Base-by-base conservation (phyloP, 2,888 invertebrate genomes). In the Cataglyphis rosenhaueri region DNA sequence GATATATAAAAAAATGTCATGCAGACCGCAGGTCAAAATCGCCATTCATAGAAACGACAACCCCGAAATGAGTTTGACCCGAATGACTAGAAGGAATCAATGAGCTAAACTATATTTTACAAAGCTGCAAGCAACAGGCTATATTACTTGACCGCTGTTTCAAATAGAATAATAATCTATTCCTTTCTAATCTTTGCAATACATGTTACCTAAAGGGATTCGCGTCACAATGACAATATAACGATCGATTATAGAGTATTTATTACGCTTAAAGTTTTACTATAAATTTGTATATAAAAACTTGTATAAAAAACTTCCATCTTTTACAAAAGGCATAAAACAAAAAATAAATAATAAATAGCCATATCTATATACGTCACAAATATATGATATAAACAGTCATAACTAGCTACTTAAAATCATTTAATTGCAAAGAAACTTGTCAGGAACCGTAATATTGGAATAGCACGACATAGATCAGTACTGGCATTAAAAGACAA, bases 31-130 rank as follows among this genome's bases (percentile, higher is more conserved):
- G 52, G 88, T 89, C 85, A 73, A 89, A 89, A 88, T 89, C 86
- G 84, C 89, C 89, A 91, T 91, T 91, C 84, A 89, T 88, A 91
- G 86, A 83, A 83, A 81, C 89, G 86, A 85, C 85, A 87, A 84
- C 85, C 82, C 83, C 73, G 82, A 84, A 89, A 88, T 82, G 86
- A 85, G 90, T 81, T 85, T 81, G 61, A 81, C 81, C 75, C 71
- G 64, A 52, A 70, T 86, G 65, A 76, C 59, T 62, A 65, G 78
- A 84, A 83, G 82, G 82, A 75, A 59, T 44, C 87, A 85, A 88
- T 84, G 82, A 88, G 75, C 87, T 89, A 70, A 66, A 59, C 57
- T 66, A 44, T 48, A 84, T 74, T 75, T 87, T 86, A 82, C 75
- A 85, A 70, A 87, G 29, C 55, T 41, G 44, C 29, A 65, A 76